phyloP scores from a whole-genome alignment of 2,888 invertebrate species.

The Tipula lateralis region DNA sequence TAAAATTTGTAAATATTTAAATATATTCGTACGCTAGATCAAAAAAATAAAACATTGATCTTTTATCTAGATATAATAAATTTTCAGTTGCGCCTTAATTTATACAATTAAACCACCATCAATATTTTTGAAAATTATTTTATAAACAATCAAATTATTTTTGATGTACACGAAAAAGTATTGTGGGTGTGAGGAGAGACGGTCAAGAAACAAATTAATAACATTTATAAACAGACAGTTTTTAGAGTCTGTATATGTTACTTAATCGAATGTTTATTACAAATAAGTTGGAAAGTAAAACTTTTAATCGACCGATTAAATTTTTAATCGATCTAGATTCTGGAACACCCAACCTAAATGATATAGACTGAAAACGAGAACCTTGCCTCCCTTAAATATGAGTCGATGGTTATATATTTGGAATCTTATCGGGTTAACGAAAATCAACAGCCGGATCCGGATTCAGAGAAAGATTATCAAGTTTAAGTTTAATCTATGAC shows the following conservation, averaged over 20 bases:
- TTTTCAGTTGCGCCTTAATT: neutral
- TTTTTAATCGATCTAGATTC: too few relatives aligned
- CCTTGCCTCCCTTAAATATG: too few relatives aligned
- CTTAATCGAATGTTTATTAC: neutral
- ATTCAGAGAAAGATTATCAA: too few relatives aligned
- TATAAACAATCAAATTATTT: neutral
- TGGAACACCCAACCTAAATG: too few relatives aligned
- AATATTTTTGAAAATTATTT: neutral
- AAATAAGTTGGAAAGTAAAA: neutral
- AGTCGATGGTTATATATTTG: too few relatives aligned
- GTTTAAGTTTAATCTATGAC: too few relatives aligned
- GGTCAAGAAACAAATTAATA: neutral
- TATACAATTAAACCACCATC: neutral
- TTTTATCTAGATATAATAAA: neutral
- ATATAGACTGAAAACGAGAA: too few relatives aligned
- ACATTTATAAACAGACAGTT: neutral
- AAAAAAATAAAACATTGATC: neutral
- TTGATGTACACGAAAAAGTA: neutral
- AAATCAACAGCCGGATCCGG: too few relatives aligned
- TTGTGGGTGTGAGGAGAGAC: neutral
- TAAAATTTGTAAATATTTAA: neutral
- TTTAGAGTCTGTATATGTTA: neutral
- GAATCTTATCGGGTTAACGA: too few relatives aligned
- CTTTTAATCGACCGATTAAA: too few relatives aligned
- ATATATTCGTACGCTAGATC: neutral